Base-by-base conservation (phyloP, 2,797 vertebrate genomes). In the Fratercula arctica region DNA sequence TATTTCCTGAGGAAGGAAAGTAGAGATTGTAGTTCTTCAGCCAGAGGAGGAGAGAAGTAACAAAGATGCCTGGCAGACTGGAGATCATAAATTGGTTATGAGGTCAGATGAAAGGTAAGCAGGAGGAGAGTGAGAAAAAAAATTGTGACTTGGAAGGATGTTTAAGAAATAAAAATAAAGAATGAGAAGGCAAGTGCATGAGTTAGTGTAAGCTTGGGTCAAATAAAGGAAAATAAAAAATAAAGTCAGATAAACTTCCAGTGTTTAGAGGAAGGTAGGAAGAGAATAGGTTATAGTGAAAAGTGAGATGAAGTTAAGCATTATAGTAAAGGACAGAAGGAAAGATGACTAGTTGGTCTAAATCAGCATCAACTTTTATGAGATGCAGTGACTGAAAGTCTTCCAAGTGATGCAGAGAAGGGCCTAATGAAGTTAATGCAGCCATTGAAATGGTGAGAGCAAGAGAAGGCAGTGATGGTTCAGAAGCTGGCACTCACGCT, bases 61-160 rank as follows among this genome's bases (percentile, higher is more conserved):
- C 46, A 93, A 77, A 93, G 48, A 85, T 93, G 37, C 69, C 25
- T 79, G 31, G 51, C 92, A 89, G 87, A 82, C n/a, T 84, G 39
- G 28, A 93, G 29, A 61, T 89, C 26, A 64, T 85, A 87, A 94
- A n/a, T 69, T 75, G 60, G 3, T 90, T 87, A 66, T 75, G 46
- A 89, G 90, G 80, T 94, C 91, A 90, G 87, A 82, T 96, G 66
- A 92, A 90, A 91, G 67, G 50, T 87, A 89, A 92, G 59, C 76
- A 76, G 63, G 67, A 96, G 24, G 50, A 93, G 29, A 96, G 51
- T 39, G 56, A 91, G 63, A 84, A 93, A 54, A 54, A 59, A 69
- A 89, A 29, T 2, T 37, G 26, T 87, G 59, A 31, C 67, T 87
- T 92, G 35, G 29, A 85, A 93, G 68, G 43, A 35, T 59, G 46